Base-by-base conservation (phyloP, 2,113 vertebrate species). In the Strix aluco region DNA sequence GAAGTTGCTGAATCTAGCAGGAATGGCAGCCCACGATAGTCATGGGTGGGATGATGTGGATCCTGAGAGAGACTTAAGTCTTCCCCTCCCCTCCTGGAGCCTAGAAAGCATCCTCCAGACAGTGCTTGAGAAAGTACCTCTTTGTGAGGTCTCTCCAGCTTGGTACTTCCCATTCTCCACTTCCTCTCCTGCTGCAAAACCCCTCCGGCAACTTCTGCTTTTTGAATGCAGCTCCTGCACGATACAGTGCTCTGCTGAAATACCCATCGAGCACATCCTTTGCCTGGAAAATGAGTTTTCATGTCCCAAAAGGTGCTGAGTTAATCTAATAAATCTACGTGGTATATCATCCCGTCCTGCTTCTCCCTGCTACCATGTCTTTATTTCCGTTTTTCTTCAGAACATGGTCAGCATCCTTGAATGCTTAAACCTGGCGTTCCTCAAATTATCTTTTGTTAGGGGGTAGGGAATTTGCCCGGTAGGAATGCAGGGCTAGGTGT, bases 221-320 rank as follows among this genome's bases (percentile, higher is more conserved):
- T 49, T 23, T 30, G 15, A 12, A 14, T 30, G 70, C 15, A 16
- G 47, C 59, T 89, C 34, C 47, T 15, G 30, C 38, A 6, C 2
- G 26, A 21, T 32, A 22, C 0, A 0, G 36, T 4, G 18, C 38
- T 73, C 54, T 32, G 27, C 71, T 27, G n/a, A 55, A 42, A 11
- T 52, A 63, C 44, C 40, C 38, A 10, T 6, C 4, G 2, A 25
- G 26, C 5, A 12, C 47, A 30, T 57, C 47, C 47, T 71, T 61
- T 58, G 42, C 65, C 52, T 52, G 44, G 26, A 71, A 61, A 89
- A 81, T 34, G 12, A 78, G 51, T n/a, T 70, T 44, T 70, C 21
- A 1, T 62, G 58, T 84, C 55, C 47, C 42, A 20, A 26, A 86
- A 65, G 2, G 21, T 44, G 30, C 51, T 12, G 23, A 23, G 20